A percentile compares a stretch with the other conserved stretches of the same genome.
Conservation (phyloP, 2,888 invertebrate species). For the Dicyrtomina minuta region DNA sequence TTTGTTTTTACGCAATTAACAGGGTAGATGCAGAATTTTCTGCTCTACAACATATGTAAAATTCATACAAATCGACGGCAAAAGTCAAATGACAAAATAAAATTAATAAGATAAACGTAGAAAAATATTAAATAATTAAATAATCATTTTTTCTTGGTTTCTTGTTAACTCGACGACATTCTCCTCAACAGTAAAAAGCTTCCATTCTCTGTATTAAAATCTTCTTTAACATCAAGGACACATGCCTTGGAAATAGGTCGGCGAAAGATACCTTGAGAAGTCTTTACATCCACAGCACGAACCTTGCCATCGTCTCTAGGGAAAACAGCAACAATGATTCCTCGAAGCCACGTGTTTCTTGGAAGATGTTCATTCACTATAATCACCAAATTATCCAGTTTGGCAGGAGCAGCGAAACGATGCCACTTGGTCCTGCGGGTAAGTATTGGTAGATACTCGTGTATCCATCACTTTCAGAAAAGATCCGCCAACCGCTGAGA, state of each 20-base stretch:
- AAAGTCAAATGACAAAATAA: too few relatives aligned
- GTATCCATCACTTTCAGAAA: constrained; percentile 47
- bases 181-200: too few relatives aligned
- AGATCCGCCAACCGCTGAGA: constrained; percentile 39
- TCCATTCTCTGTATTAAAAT: too few relatives aligned
- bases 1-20: too few relatives aligned
- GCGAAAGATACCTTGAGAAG: constrained; percentile 4
- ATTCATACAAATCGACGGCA: too few relatives aligned
- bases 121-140: too few relatives aligned
- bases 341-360: constrained; percentile 31
- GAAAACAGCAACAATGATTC: constrained; percentile 1
- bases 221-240: constrained; percentile 15
- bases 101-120: too few relatives aligned
- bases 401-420: background rate
- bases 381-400: constrained; percentile 27
- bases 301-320: constrained; percentile 29
- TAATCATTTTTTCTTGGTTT: too few relatives aligned
- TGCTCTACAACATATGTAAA: too few relatives aligned
- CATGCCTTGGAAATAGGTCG: constrained; percentile 23
- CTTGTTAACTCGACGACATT: too few relatives aligned
- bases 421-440: constrained; percentile 41
- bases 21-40: too few relatives aligned
- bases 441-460: constrained; percentile 43
- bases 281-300: constrained; percentile 24
- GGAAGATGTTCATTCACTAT: constrained; percentile 6